Conservation (phyloP, 2,888 invertebrate genomes). For the Phlogophora meticulosa region DNA sequence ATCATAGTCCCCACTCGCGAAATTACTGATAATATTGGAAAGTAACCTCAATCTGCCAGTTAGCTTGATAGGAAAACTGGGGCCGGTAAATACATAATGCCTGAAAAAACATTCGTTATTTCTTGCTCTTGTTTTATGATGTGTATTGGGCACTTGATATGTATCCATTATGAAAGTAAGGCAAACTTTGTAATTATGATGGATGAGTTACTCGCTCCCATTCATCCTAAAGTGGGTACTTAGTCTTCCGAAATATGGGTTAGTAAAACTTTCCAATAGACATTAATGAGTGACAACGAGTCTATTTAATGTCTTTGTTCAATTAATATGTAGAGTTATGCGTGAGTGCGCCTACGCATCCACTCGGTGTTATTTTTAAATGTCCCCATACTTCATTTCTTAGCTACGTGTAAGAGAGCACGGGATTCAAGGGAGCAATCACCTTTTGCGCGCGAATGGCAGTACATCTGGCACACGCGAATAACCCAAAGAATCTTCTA, state of each 20-base stretch:
- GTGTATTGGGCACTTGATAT: not conserved
- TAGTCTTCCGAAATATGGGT: slow-evolving; percentile 34
- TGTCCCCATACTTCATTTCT: slow-evolving; percentile 65
- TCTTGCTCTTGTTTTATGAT: not conserved
- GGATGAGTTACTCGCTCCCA: slow-evolving; percentile 21
- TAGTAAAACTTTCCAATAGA: slow-evolving; percentile 49
- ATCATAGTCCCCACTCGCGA: slow-evolving; percentile 20
- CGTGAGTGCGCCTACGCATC: slow-evolving; percentile 47
- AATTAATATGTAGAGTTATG: slow-evolving; percentile 42
- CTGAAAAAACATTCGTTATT: slow-evolving; percentile 15
- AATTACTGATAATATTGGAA: slow-evolving; percentile 41
- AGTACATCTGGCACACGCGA: slow-evolving; percentile 60
- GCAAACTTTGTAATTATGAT: slow-evolving; percentile 21
- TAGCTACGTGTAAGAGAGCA: slow-evolving; percentile 53
- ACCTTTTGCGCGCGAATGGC: slow-evolving; percentile 62
- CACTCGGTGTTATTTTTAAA: slow-evolving; percentile 69
- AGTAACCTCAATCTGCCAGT: slow-evolving; percentile 39
- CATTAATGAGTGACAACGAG: slow-evolving; percentile 16
- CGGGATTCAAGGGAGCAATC: slow-evolving; percentile 70
- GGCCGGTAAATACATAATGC: slow-evolving; percentile 1
- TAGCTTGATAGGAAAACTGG: slow-evolving; percentile 14
- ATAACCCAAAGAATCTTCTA: slow-evolving; percentile 58
- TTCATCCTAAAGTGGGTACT: slow-evolving; percentile 17
- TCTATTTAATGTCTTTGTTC: slow-evolving; percentile 36
- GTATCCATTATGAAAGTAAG: slow-evolving; percentile 6